Evolutionary conservation across 2,888 invertebrate species (phyloP).

Genomic region (Eupithecia centaureata): DNA sequence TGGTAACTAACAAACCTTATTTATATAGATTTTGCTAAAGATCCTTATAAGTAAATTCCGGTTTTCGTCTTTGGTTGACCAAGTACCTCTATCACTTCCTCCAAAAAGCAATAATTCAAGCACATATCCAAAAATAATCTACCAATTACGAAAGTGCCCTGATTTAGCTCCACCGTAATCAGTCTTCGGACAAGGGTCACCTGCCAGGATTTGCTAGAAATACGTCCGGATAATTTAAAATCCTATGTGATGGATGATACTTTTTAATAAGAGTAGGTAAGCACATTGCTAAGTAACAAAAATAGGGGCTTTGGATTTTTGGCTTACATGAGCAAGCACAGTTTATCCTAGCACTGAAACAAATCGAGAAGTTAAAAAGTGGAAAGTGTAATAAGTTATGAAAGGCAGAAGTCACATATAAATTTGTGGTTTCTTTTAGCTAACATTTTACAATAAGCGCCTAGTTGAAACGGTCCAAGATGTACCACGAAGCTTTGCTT

Average conservation of each 20-base stretch:
- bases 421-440: not conserved
- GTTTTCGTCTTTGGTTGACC: not conserved
- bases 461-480: not conserved
- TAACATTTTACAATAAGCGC: not conserved
- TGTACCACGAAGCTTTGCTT: not conserved
- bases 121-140: constrained; percentile 24
- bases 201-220: constrained; percentile 45
- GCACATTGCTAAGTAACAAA: not conserved
- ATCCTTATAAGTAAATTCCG: not conserved
- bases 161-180: constrained; percentile 42
- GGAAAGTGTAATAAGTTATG: not conserved
- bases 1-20: not conserved
- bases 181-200: constrained; percentile 49
- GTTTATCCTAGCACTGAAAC: not conserved
- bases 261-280: constrained; percentile 28
- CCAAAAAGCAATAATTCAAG: constrained; percentile 14
- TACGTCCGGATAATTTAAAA: constrained; percentile 46
- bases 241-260: constrained; percentile 46
- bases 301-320: not conserved
- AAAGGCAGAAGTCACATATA: not conserved
- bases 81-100: not conserved
- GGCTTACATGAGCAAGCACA: not conserved
- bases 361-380: not conserved
- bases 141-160: constrained; percentile 29
- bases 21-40: not conserved